Percentiles rank a stretch among this genome's conserved stretches.
These are phyloP conservation scores for Lichenostomus cassidix DNA, from an alignment of 2,113 vertebrate species.

Conservation along the genomic window DNA sequence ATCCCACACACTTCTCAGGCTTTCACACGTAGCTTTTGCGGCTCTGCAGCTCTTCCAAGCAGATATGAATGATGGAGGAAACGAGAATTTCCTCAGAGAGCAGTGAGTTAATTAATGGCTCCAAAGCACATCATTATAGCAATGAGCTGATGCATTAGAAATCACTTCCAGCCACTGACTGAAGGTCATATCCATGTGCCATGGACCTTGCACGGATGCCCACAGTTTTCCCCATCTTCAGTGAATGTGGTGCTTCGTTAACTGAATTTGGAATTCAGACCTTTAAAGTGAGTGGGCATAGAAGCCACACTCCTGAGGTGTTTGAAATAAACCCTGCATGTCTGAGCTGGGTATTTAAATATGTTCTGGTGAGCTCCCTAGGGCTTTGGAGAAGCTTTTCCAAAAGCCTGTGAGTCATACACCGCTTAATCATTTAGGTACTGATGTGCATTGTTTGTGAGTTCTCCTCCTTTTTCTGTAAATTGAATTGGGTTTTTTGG, in stretches of 20 bases:
- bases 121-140: not conserved
- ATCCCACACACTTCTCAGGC: constrained; percentile 9
- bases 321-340: constrained; percentile 23
- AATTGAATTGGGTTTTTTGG: not conserved
- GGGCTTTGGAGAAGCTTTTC: constrained; percentile 10
- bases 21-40: not conserved
- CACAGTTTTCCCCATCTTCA: not conserved
- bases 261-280: not conserved
- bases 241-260: not conserved
- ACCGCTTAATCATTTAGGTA: constrained; percentile 7
- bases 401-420: constrained; percentile 10
- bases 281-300: not conserved
- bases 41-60: not conserved
- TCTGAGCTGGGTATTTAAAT: constrained; percentile 8
- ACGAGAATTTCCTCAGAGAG: not conserved
- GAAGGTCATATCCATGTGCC: not conserved
- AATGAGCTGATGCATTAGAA: not conserved
- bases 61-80: not conserved
- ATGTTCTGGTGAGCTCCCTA: not conserved
- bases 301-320: not conserved
- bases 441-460: not conserved
- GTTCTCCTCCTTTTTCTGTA: not conserved
- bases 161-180: not conserved
- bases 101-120: constrained; percentile 22
- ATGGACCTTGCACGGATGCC: not conserved